These are phyloP conservation scores for Nymphalis io DNA, from an alignment of 1,140 invertebrate species.

Conservation along the genomic window DNA sequence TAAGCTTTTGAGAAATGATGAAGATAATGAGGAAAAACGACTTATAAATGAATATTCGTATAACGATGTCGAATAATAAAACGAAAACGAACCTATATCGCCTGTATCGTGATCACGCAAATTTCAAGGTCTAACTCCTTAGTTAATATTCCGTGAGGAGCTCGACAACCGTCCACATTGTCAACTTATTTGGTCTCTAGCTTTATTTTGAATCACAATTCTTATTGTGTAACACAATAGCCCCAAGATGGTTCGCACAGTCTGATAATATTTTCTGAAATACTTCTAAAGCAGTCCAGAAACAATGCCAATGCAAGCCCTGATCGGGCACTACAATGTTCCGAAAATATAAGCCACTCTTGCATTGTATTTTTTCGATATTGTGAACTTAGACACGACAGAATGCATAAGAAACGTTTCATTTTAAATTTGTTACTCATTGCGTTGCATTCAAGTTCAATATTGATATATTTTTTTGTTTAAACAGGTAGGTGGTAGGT, in stretches of 20 bases:
- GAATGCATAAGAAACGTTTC: too few species aligned
- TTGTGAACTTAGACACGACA: too few species aligned
- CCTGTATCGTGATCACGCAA: conserved; percentile 58
- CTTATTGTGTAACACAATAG: conserved; percentile 68
- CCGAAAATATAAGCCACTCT: not conserved
- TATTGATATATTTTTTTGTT: too few species aligned
- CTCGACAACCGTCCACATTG: conserved; percentile 45
- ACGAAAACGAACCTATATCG: conserved; percentile 43
- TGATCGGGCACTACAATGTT: conserved; percentile 1
- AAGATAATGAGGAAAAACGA: not conserved
- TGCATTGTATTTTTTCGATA: too few species aligned
- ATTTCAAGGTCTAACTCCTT: conserved; percentile 49
- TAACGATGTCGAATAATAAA: conserved; percentile 5
- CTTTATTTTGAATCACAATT: conserved; percentile 70
- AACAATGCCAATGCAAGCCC: not conserved
- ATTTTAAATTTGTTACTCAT: too few species aligned
- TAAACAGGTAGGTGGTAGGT: too few species aligned
- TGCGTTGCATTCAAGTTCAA: too few species aligned
- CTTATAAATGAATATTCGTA: conserved; percentile 2
- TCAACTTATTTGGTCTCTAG: conserved; percentile 65
- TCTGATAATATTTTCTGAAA: conserved; percentile 32
- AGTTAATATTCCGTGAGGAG: conserved; percentile 61
- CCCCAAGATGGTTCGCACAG: conserved; percentile 42
- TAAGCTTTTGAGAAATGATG: too few species aligned
- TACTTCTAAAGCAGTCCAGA: not conserved